A percentile compares a stretch with the other conserved stretches of the same genome.
These are phyloP conservation scores for Netelia fuscicornis DNA, from an alignment of 2,888 invertebrate genomes.

Conservation along the genomic window DNA sequence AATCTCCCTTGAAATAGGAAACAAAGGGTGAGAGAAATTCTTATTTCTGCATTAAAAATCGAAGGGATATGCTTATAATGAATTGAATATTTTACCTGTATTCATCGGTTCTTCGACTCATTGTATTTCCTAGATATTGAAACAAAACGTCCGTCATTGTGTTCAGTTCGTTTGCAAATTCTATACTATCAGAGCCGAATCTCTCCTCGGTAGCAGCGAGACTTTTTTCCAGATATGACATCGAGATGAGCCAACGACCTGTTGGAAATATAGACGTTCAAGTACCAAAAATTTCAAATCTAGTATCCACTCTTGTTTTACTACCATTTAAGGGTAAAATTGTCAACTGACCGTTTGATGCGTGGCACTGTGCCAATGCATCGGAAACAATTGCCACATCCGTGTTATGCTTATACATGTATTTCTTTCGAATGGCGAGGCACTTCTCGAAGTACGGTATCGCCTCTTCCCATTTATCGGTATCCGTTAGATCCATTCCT, in stretches of 20 bases:
- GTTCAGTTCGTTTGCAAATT: slow-evolving; percentile 88
- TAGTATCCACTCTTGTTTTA: background rate
- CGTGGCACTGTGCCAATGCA: slow-evolving; percentile 86
- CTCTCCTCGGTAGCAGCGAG: slow-evolving; percentile 87
- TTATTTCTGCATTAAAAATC: slow-evolving; percentile 2
- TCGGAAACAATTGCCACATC: slow-evolving; percentile 85
- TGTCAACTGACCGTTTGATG: slow-evolving; percentile 84
- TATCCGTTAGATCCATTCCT: slow-evolving; percentile 71
- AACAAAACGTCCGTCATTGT: slow-evolving; percentile 88
- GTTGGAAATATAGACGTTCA: slow-evolving; percentile 70
- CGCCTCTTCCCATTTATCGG: slow-evolving; percentile 59
- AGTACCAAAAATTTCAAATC: slow-evolving; percentile 1
- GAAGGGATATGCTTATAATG: background rate
- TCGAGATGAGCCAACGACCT: slow-evolving; percentile 82
- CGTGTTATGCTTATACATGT: slow-evolving; percentile 86
- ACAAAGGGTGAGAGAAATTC: slow-evolving; percentile 10
- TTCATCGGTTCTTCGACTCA: slow-evolving; percentile 61
- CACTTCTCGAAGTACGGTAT: no score
- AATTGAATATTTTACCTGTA: slow-evolving; percentile 73
- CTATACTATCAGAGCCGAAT: slow-evolving; percentile 89
- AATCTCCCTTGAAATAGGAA: slow-evolving; percentile 83
- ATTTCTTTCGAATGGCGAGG: slow-evolving; percentile 80
- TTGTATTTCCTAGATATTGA: slow-evolving; percentile 83
- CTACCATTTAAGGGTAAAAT: background rate
- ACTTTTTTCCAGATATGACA: slow-evolving; percentile 85